Percentiles rank a stretch among this genome's conserved stretches.
Evolutionary conservation across 53 echinoderm and acorn worm species (phyloP).

Genomic region (Hippasteria phrygiana): DNA sequence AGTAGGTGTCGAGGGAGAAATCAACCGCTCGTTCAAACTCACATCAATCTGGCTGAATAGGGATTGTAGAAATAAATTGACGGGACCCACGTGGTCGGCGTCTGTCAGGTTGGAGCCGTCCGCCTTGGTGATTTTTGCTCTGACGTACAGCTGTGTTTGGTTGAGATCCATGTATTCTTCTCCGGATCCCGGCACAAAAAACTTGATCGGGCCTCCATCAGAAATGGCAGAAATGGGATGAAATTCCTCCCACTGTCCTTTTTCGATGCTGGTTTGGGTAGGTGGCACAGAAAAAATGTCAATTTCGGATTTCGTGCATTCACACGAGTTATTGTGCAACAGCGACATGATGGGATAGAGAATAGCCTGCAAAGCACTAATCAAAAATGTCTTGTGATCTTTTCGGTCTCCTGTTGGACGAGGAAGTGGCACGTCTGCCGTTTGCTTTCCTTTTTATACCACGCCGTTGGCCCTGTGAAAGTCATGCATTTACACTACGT

Average conservation of each 20-base stretch:
- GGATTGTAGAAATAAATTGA: constrained; percentile 69
- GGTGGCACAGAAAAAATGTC: constrained; percentile 77
- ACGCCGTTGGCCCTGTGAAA: neutral
- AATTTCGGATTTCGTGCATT: constrained; percentile 79
- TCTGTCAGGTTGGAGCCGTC: constrained; percentile 39
- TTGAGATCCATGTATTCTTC: constrained; percentile 46
- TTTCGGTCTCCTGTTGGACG: constrained; percentile 15
- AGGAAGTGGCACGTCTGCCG: constrained; percentile 12
- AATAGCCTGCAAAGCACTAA: neutral
- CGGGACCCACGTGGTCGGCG: constrained; percentile 63
- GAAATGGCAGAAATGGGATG: constrained; percentile 70
- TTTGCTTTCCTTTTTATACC: constrained; percentile 67
- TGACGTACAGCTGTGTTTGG: constrained; percentile 56
- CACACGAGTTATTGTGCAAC: constrained; percentile 79
- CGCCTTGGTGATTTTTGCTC: constrained; percentile 38
- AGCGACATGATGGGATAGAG: constrained; percentile 68
- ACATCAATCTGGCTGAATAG: constrained; percentile 73
- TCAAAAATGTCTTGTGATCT: constrained; percentile 62
- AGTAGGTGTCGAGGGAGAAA: constrained; percentile 71
- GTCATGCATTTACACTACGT: neutral
- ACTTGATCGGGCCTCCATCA: constrained; percentile 51
- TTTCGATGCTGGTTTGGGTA: constrained; percentile 73
- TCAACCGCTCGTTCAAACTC: constrained; percentile 65
- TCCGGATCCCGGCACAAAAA: constrained; percentile 42
- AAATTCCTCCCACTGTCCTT: constrained; percentile 71